These are phyloP conservation scores for Manduca sexta DNA, from an alignment of 1,140 invertebrate species.

Conservation along the genomic window DNA sequence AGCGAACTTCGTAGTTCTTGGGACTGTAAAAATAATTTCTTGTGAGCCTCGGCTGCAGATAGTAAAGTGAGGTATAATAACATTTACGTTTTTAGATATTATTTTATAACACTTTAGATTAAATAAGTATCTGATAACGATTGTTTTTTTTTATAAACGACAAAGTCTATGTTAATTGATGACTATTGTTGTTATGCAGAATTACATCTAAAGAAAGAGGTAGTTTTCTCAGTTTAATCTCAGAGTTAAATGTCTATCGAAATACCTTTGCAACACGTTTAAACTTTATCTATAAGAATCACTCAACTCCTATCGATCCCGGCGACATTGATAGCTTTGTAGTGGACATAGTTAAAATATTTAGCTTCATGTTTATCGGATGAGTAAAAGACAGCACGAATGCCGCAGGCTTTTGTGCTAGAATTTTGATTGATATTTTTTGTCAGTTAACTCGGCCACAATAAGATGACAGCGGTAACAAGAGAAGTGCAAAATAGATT, in stretches of 20 bases:
- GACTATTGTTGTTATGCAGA: too few species aligned
- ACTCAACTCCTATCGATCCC: constrained; percentile 18
- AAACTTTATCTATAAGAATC: constrained; percentile 31
- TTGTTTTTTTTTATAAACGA: too few species aligned
- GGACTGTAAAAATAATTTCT: constrained; percentile 41
- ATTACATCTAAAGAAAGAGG: too few species aligned
- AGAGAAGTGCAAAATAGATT: constrained; percentile 68
- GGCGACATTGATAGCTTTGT: constrained; percentile 13
- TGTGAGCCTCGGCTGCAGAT: neutral
- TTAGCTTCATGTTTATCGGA: constrained; percentile 30
- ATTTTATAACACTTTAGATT: too few species aligned
- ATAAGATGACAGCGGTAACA: constrained; percentile 67
- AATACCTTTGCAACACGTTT: constrained; percentile 9
- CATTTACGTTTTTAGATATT: too few species aligned
- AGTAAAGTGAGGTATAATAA: too few species aligned
- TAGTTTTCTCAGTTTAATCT: too few species aligned
- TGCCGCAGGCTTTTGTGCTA: constrained; percentile 66
- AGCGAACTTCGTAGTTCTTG: constrained; percentile 56
- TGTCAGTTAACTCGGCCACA: constrained; percentile 65
- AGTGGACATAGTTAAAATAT: constrained; percentile 30
- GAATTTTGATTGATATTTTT: constrained; percentile 74
- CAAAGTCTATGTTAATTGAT: too few species aligned
- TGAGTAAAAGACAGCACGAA: constrained; percentile 40
- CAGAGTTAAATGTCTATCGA: too few species aligned
- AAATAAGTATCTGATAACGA: too few species aligned